Evolutionary conservation across 2,113 vertebrate genomes (phyloP).

Genomic region (Alligator sinensis): DNA sequence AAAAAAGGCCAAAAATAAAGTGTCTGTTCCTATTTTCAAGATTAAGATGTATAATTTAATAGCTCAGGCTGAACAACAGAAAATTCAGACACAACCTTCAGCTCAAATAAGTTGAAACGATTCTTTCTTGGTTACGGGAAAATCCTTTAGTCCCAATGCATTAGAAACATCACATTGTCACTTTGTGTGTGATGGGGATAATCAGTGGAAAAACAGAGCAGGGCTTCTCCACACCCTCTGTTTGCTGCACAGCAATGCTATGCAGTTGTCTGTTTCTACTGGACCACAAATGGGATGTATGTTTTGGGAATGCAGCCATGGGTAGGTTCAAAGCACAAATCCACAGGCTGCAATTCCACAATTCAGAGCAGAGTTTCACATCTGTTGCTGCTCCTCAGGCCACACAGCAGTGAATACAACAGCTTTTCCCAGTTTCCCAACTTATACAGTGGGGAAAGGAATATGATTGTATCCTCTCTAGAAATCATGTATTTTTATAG

Average conservation of each 20-base stretch:
- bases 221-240: not conserved
- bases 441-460: not conserved
- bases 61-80: not conserved
- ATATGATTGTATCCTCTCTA: not conserved
- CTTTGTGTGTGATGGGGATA: not conserved
- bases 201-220: not conserved
- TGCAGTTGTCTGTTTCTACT: not conserved
- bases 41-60: not conserved
- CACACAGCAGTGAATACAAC: not conserved
- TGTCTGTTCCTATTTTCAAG: not conserved
- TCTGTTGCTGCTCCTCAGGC: not conserved
- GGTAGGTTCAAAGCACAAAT: not conserved
- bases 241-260: not conserved
- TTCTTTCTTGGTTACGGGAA: not conserved
- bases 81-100: not conserved
- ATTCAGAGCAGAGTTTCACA: constrained; percentile 34
- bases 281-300: not conserved
- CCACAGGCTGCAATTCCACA: constrained; percentile 14
- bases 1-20: too few species aligned
- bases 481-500: not conserved
- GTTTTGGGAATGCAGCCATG: not conserved
- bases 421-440: not conserved
- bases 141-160: not conserved
- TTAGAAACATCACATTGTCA: not conserved
- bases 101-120: not conserved